These are phyloP conservation scores for Drosophila nr. perissopoda DNA, from an alignment of 2,888 invertebrate species.

Conservation along the genomic window DNA sequence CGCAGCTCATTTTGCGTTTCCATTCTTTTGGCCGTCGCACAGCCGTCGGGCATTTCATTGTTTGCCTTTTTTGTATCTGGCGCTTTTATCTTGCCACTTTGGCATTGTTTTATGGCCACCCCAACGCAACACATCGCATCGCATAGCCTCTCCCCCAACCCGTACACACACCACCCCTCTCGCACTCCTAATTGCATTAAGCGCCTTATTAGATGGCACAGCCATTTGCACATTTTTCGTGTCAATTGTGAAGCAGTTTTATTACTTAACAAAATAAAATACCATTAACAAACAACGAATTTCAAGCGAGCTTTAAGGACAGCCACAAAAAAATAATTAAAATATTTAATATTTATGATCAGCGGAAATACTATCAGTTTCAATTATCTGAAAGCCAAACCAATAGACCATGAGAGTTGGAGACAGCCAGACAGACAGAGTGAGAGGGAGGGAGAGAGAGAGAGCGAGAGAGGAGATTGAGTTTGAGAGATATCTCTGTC, in stretches of 20 bases:
- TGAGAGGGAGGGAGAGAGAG: background rate
- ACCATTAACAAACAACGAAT: slow-evolving; percentile 1
- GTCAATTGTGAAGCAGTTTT: slow-evolving; percentile 55
- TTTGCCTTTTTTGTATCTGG: slow-evolving; percentile 66
- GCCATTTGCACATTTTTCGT: slow-evolving; percentile 68
- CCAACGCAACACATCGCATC: background rate
- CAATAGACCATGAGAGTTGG: background rate
- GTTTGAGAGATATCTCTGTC: background rate
- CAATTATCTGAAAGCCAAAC: background rate
- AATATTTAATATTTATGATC: slow-evolving; percentile 52
- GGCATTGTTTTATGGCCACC: slow-evolving; percentile 70
- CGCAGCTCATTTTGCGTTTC: slow-evolving; percentile 69
- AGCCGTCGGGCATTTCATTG: slow-evolving; percentile 62
- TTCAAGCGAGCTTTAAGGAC: slow-evolving; percentile 12
- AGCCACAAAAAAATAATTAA: slow-evolving; percentile 30
- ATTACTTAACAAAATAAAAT: slow-evolving; percentile 16
- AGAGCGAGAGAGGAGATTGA: background rate
- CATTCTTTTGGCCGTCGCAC: slow-evolving; percentile 54
- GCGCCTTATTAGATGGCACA: slow-evolving; percentile 70
- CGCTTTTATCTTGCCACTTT: slow-evolving; percentile 73
- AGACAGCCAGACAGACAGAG: background rate
- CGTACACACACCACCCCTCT: background rate
- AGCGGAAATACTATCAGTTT: slow-evolving; percentile 37
- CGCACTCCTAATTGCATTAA: slow-evolving; percentile 65
- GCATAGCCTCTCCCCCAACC: background rate